Evolutionary conservation across 2,888 invertebrate genomes (phyloP), one percentile per base, ranked within the genome.

Genomic region (Tinea pellionella): DNA sequence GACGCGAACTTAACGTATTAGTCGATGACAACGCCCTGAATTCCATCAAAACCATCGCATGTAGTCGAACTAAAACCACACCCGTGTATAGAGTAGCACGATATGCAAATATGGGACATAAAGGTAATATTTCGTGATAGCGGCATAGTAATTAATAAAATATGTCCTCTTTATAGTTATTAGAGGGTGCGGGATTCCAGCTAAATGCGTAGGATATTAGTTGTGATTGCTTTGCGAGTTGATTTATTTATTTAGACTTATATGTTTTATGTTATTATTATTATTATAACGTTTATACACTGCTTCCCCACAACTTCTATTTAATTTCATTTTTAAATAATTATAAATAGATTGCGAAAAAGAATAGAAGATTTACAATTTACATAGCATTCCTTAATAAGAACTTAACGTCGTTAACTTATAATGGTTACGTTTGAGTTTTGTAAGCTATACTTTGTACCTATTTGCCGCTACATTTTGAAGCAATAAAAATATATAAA

Each of bases 61-160:
- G 81, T 72, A 62, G 65, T 75, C 85, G 59, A 59, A 59, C 59
- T 15, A 24, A 11, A 24, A 47, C 30, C 59, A 67, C 84, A 63
- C 85, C 86, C 72, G 73, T 78, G 78, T 78, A 79, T 77, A 78
- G 77, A 73, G 15, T 47, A 75, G 75, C 80, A 80, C 80, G 79
- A 79, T 85, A 86, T 87, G 86, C 86, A 85, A 87, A 86, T 87
- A 85, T 79, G 76, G 73, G 70, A 78, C 80, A 81, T 83, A 63
- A 61, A 63, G 60, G 60, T 82, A 82, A 84, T 85, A 85, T 84
- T 78, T 84, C 83, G 84, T 86, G 84, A 84, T 86, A 84, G 74
- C 76, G 68, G 68, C 37, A 41, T 66, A 65, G 84, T 87, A 85
- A 87, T 86, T 87, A 87, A 86, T 84, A 86, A 83, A 84, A 85